Percentiles rank a stretch among this genome's conserved stretches.
These are phyloP conservation scores for Patiria pectinifera DNA, from an alignment of 53 echinoderm and acorn worm genomes.

Conservation along the genomic window DNA sequence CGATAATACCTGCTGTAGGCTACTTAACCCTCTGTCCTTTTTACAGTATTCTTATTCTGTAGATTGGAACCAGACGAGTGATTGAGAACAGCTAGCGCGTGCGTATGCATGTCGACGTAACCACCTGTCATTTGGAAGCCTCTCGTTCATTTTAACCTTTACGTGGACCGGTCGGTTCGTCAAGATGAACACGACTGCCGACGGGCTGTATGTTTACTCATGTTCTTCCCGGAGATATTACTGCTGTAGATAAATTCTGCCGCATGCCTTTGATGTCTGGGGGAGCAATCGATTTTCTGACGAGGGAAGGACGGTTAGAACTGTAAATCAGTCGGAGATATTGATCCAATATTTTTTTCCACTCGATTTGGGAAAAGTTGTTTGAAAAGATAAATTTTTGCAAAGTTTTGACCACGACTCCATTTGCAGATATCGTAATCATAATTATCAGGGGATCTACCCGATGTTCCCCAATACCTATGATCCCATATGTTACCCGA, in stretches of 20 bases:
- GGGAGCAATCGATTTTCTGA: neutral
- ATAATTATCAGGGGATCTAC: too few relatives aligned
- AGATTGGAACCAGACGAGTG: neutral
- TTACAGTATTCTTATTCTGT: neutral
- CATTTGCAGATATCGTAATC: too few relatives aligned
- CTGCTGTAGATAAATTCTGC: neutral
- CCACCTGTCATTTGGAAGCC: neutral
- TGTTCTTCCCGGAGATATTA: neutral
- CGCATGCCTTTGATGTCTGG: slow-evolving; percentile 31
- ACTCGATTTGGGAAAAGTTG: neutral
- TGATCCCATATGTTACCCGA: too few relatives aligned
- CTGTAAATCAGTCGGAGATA: neutral
- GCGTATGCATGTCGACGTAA: neutral
- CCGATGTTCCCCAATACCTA: too few relatives aligned
- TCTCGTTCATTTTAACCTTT: neutral
- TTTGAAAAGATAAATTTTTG: too few relatives aligned
- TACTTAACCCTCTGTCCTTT: too few relatives aligned
- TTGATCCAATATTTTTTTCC: neutral
- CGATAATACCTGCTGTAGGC: neutral
- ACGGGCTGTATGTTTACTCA: neutral
- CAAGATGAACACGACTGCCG: neutral
- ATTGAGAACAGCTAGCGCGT: neutral
- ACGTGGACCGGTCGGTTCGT: neutral
- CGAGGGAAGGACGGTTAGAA: neutral
- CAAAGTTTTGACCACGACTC: too few relatives aligned